Base-by-base conservation (phyloP, 1,140 invertebrate species). In the Leptinotarsa defecta region DNA sequence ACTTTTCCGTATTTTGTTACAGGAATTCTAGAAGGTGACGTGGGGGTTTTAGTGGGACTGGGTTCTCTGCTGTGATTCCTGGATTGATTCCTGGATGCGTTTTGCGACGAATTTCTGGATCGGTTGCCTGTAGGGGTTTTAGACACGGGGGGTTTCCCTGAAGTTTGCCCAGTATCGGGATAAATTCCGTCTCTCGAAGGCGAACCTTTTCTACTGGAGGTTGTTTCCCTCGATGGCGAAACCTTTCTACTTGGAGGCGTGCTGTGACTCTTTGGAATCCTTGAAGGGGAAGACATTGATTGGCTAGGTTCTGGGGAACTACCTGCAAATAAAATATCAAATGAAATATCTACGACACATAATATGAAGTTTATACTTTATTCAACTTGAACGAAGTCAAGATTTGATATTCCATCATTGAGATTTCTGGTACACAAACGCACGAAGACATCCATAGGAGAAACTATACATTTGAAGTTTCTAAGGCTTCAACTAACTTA, bases 281-380 rank as follows among this genome's bases (percentile, higher is more conserved):
- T 79, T 13, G 82, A 82, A 24, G 84, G 83, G 81, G 85, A 85
- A 84, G 84, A 85, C 82, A 82, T 74, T 22, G 80, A 81, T 78
- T 84, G 77, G 74, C 83, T 83, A 27, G 85, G 82, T 77, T 86
- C 85, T 15, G 84, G 85, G 49, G 83, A 84, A 79, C 83, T 84
- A 27, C 82, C 81, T 74, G 74, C 8, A 43, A 43, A 11, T 43
- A 3, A 43, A 43, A 43, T 43, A 3, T 43, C 34, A 3, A 43
- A 11, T 43, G 2, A 43, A 43, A 43, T 43, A 43, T 43, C 34
- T 43, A 43, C 8, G 34, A 43, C 3, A 11, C 34, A 43, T 3
- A 43, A 43, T 43, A 43, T 43, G 34, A 43, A 43, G 3, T 43
- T 11, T 43, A 11, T 5, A 11, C 34, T 43, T 43, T 3, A 43